Base-by-base conservation (phyloP, 2,797 vertebrate genomes). In the Champsocephalus esox region DNA sequence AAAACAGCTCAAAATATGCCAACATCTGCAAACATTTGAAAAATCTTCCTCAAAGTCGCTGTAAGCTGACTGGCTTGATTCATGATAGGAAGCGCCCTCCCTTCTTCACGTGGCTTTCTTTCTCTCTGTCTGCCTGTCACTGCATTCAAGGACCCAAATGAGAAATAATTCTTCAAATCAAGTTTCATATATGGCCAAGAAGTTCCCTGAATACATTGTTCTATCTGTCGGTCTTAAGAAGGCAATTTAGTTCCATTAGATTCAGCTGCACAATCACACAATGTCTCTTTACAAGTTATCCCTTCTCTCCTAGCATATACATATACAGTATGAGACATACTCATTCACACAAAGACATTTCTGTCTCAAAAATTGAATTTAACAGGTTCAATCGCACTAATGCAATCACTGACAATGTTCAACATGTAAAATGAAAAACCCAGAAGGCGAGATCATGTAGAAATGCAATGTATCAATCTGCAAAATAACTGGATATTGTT, bases 21-120 rank as follows among this genome's bases (percentile, higher is more conserved):
- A 92, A 95, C 94, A 95, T 94, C 94, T 95, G 94, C 93, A 93
- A 95, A 93, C 94, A 94, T 95, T 95, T 94, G 93, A 93, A 91
- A 93, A 93, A 93, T 93, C 91, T 89, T 93, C 88, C 87, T 92
- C 91, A 90, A 88, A 92, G 93, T 92, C 38, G 12, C 82, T 80
- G 77, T 80, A 76, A 90, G 85, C 77, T 85, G 87, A 89, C 82
- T 82, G 88, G 83, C 75, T 81, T 56, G 82, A 85, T 82, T 80
- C 66, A 65, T 80, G 86, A 91, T 90, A 86, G 88, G 81, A 90
- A 90, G 81, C 84, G 57, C 79, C 84, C 73, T 83, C 80, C 79
- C 80, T 61, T 72, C 74, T 84, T 66, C 75, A 59, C 16, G 51
- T 67, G 82, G 84, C 70, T 89, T 82, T 89, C 76, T 79, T 43